phyloP scores from a whole-genome alignment of 2,113 vertebrate species.

The Oncorhynchus kisutch region DNA sequence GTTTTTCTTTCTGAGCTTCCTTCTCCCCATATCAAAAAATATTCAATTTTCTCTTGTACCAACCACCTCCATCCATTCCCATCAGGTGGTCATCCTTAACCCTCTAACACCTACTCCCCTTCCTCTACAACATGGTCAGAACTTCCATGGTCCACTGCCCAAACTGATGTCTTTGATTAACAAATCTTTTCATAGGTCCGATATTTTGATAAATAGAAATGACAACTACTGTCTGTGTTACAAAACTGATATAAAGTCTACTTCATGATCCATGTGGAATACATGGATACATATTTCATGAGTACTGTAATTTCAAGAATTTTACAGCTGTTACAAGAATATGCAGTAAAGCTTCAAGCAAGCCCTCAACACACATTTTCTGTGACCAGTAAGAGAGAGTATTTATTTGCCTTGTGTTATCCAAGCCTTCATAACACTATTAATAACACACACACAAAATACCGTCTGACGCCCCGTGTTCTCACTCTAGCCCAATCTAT shows the following conservation, averaged over 20 bases:
- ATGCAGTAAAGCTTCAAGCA: background rate
- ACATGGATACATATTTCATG: no score
- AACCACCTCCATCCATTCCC: conserved; percentile 47
- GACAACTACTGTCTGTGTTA: background rate
- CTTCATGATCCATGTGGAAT: no score
- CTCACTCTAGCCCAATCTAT: conserved; percentile 68
- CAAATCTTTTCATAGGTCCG: background rate
- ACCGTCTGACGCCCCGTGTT: conserved; percentile 45
- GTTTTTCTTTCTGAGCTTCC: background rate
- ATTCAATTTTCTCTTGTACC: conserved; percentile 80
- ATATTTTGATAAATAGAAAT: background rate
- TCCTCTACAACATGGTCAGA: background rate
- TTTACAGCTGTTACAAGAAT: background rate
- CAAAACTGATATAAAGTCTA: background rate
- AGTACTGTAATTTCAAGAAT: background rate
- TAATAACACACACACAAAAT: background rate
- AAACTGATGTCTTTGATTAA: background rate
- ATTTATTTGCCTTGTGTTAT: conserved; percentile 53
- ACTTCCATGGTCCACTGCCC: background rate
- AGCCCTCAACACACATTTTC: conserved; percentile 14
- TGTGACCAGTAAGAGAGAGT: conserved; percentile 23
- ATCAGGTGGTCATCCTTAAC: background rate
- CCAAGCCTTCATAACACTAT: conserved; percentile 23
- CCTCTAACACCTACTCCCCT: background rate
- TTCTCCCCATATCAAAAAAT: conserved; percentile 62